These are phyloP conservation scores for Cyphomyrus discorhynchus DNA, from an alignment of 2,113 vertebrate genomes.

Conservation along the genomic window DNA sequence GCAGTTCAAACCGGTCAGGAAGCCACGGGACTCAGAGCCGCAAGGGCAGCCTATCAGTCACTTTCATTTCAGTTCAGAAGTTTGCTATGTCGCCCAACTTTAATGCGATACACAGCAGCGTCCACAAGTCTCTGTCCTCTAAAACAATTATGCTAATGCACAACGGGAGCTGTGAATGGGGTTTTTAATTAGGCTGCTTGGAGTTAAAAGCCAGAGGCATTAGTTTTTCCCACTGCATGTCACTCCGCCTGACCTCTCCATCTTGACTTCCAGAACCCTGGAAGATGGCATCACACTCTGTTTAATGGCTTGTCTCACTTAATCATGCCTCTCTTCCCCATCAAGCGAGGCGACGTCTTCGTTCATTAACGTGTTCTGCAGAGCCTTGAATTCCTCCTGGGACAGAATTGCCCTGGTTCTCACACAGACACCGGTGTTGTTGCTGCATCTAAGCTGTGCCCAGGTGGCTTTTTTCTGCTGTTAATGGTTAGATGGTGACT, in stretches of 20 bases:
- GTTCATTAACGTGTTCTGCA: slow-evolving; percentile 46
- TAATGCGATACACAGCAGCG: not conserved
- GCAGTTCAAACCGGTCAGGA: not conserved
- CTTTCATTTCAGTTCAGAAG: not conserved
- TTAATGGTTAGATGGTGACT: not conserved
- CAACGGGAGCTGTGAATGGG: slow-evolving; percentile 55
- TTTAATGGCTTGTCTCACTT: not conserved
- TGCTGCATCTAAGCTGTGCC: not conserved
- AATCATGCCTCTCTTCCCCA: slow-evolving; percentile 25
- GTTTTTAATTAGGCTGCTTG: slow-evolving; percentile 49
- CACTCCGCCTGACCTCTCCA: slow-evolving; percentile 46
- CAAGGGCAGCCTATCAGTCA: not conserved
- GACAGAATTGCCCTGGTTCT: not conserved
- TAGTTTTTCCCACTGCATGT: slow-evolving; percentile 25
- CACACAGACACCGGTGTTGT: not conserved
- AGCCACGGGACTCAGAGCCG: not conserved
- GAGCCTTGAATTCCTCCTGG: slow-evolving; percentile 21
- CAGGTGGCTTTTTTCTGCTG: not conserved
- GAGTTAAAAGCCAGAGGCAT: slow-evolving; percentile 45
- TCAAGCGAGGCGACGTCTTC: slow-evolving; percentile 40
- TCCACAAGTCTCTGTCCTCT: slow-evolving; percentile 40
- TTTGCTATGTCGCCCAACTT: not conserved
- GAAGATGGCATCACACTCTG: not conserved
- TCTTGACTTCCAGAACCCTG: slow-evolving; percentile 21
- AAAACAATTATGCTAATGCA: slow-evolving; percentile 65